These are phyloP conservation scores for Epinotia brunnichana DNA, from an alignment of 2,888 invertebrate genomes.

Conservation along the genomic window DNA sequence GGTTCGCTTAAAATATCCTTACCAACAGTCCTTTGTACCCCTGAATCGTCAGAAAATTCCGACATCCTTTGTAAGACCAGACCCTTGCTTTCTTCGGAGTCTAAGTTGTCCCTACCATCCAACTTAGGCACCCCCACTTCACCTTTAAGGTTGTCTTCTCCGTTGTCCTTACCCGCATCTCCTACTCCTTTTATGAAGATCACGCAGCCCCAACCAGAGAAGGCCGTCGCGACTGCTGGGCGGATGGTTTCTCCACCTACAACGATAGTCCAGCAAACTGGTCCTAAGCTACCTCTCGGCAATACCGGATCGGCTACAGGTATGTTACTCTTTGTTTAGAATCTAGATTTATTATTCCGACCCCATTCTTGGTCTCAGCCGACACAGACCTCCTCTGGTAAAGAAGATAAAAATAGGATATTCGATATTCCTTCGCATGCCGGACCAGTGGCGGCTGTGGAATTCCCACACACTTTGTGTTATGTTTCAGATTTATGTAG, in stretches of 20 bases:
- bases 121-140: conserved; percentile 74
- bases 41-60: conserved; percentile 58
- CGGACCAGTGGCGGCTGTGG: too few species aligned
- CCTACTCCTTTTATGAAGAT: conserved; percentile 68
- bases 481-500: too few species aligned
- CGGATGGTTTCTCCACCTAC: conserved; percentile 48
- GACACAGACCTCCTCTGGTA: too few species aligned
- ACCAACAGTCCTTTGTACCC: conserved; percentile 73
- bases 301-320: conserved; percentile 75
- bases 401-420: too few species aligned
- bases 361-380: too few species aligned
- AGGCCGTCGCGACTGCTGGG: conserved; percentile 59
- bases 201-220: conserved; percentile 59
- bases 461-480: too few species aligned
- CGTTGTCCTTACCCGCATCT: conserved; percentile 70
- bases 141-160: conserved; percentile 69
- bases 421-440: too few species aligned
- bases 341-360: too few species aligned
- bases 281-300: conserved; percentile 53
- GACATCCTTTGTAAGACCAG: conserved; percentile 56
- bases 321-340: conserved; percentile 55
- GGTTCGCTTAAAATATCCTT: conserved; percentile 67
- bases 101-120: conserved; percentile 72
- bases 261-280: conserved; percentile 53
- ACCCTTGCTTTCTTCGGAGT: conserved; percentile 68